Base-by-base conservation (phyloP, 2,888 invertebrate species). In the Teinopalpus imperialis region DNA sequence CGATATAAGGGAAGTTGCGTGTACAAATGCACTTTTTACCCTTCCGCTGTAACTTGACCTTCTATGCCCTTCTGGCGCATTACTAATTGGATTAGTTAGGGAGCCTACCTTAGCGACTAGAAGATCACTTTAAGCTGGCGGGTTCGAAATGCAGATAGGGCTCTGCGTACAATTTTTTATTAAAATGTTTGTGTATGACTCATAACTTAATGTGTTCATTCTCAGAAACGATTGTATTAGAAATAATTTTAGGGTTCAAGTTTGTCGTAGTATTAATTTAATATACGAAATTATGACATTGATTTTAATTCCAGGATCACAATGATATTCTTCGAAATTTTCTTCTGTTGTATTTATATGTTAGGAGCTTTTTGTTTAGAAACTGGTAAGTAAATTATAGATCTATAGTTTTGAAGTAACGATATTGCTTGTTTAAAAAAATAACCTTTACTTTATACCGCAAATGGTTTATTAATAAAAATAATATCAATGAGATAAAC, bases 1-100 rank as follows among this genome's bases (percentile, higher is more conserved):
- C 52, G 32, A 53, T 52, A 47, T 40, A 51, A 59, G 63, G 57
- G 57, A 53, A 58, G 57, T 77, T 68, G 78, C 78, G 78, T 79
- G 78, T 61, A 57, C 47, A 49, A 63, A 58, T 73, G 71, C 68
- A 71, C 57, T 69, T 58, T 47, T 48, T 43, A n/a, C 10, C 32
- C 36, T 21, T 31, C 74, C 68, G 62, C 20, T 49, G 46, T 63
- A 63, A 63, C 60, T 54, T 69, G 73, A 71, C 48, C 74, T 50
- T 35, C 44, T 43, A 52, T 52, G 54, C 70, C 72, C 69, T 58
- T 56, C 49, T 49, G 42, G 40, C 32, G 44, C 45, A 56, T 44
- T 46, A 43, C 56, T 58, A 68, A 62, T 62, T 59, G 49, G 57
- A 69, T 74, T 69, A 66, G 47, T 48, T 46, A 48, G 45, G 24